Base-by-base conservation (phyloP, 92 coral and sea anemone genomes). In the Porites lobata region DNA sequence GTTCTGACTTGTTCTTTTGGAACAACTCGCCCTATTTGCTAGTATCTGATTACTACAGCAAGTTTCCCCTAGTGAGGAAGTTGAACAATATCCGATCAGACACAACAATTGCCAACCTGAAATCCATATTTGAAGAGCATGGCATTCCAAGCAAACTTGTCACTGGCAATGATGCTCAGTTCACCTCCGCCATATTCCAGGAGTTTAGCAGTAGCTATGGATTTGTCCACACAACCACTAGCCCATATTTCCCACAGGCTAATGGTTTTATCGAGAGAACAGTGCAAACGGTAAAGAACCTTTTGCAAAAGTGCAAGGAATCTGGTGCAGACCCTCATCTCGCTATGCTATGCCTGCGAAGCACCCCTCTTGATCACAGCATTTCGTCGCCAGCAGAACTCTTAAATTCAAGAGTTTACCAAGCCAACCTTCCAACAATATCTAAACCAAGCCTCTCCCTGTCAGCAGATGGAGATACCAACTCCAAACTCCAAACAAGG, bases 311-410 rank as follows among this genome's bases (percentile, higher is more conserved):
- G 52, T 90, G 92, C 84, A 91, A 81, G 22, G 92, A 93, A 78
- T 90, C 91, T 5, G 90, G 92, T 13, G 70, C 88, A n/a, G 92
- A 93, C 67, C 96, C 94, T 26, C 94, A 87, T 58, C 88, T 90
- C 15, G 96, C 94, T 50, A 94, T 94, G 93, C 50, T 94, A n/a
- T 94, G 96, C 80, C 83, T 94, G n/a, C 74, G 88, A 15, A 85
- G 90, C 50, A 94, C 93, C 50, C 94, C 96, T 11, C 77, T 94
- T 9, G 89, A 94, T 78, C 94, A 91, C 71, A 50, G 20, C 53
- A 71, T 89, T 43, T 86, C 97, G 43, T 92, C 94, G 62, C 92
- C 96, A 17, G 87, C 96, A 63, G 94, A 90, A 74, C 80, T 90
- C 69, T 61, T 90, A 50, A 93, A 93, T 77, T 90, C 90, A n/a